A percentile compares a stretch with the other conserved stretches of the same genome.
Evolutionary conservation across 2,113 vertebrate genomes (phyloP).

Genomic region (Enhydra lutris): DNA sequence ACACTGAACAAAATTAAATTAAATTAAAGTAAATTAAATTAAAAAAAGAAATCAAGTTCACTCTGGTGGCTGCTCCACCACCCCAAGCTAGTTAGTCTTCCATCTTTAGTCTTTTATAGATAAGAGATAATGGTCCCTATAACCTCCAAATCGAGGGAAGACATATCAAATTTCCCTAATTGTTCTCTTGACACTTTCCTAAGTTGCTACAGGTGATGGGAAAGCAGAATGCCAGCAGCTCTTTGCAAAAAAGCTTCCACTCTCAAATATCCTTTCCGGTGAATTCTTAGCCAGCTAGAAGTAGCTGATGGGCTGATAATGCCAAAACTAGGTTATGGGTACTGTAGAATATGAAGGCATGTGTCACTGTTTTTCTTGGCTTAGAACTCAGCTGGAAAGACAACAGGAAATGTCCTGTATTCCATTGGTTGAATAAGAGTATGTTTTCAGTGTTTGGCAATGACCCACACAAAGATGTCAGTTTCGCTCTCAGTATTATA

Average conservation of each 20-base stretch:
- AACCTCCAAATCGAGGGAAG: background rate
- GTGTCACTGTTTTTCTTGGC: background rate
- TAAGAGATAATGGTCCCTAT: background rate
- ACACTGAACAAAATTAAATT: too few species aligned
- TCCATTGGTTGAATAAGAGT: background rate
- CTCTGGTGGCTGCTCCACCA: too few species aligned
- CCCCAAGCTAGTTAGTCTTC: background rate
- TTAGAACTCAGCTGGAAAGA: background rate
- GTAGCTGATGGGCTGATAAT: too few species aligned
- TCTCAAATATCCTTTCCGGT: background rate
- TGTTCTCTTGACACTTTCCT: background rate
- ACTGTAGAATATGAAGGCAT: background rate
- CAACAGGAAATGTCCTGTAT: background rate
- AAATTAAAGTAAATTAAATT: too few species aligned
- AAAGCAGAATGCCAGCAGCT: background rate
- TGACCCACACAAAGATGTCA: background rate
- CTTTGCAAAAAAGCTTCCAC: background rate
- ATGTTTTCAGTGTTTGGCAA: background rate
- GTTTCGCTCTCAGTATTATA: background rate
- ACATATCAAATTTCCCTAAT: too few species aligned
- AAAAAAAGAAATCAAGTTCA: background rate
- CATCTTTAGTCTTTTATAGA: background rate
- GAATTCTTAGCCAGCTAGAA: background rate
- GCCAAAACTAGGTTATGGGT: background rate
- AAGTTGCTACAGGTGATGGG: background rate